Conservation (phyloP, 2,888 invertebrate genomes). For the Gisinianus flammeolus region DNA sequence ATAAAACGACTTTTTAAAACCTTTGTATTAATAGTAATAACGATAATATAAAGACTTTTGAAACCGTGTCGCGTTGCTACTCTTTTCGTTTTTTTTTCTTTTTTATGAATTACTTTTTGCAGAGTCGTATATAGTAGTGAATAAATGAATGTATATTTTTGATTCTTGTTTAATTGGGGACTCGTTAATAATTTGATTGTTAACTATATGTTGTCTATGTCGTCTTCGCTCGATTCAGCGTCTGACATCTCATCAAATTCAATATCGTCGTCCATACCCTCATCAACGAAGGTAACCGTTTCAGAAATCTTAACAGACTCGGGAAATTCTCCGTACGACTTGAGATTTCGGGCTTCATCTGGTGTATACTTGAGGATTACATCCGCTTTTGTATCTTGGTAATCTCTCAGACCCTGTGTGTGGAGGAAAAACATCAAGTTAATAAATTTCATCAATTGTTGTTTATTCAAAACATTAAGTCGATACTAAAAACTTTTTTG, state of each 20-base stretch:
- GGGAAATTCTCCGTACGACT: slow-evolving; percentile 98
- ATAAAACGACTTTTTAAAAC: no score
- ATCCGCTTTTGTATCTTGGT: slow-evolving; percentile 97
- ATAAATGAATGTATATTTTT: slow-evolving; percentile 4
- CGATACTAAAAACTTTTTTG: no score
- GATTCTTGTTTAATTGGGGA: no score
- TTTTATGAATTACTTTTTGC: no score
- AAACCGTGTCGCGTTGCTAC: no score
- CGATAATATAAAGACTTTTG: no score
- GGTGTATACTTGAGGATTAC: slow-evolving; percentile 99
- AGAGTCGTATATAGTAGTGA: neutral
- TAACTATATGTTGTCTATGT: slow-evolving; percentile 63
- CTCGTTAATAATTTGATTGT: slow-evolving; percentile 16
- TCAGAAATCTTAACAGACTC: slow-evolving; percentile 97
- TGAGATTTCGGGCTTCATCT: slow-evolving; percentile 98
- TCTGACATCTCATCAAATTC: slow-evolving; percentile 95
- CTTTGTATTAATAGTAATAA: no score
- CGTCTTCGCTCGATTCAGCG: slow-evolving; percentile 74
- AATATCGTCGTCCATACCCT: slow-evolving; percentile 94
- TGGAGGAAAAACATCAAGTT: slow-evolving; percentile 61
- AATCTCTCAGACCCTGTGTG: slow-evolving; percentile 69
- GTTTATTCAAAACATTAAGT: no score
- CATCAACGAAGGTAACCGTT: slow-evolving; percentile 91
- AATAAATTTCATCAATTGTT: no score
- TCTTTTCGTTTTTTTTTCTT: no score